Base-by-base conservation (phyloP, 2,888 invertebrate species). In the Lithophane leautieri region DNA sequence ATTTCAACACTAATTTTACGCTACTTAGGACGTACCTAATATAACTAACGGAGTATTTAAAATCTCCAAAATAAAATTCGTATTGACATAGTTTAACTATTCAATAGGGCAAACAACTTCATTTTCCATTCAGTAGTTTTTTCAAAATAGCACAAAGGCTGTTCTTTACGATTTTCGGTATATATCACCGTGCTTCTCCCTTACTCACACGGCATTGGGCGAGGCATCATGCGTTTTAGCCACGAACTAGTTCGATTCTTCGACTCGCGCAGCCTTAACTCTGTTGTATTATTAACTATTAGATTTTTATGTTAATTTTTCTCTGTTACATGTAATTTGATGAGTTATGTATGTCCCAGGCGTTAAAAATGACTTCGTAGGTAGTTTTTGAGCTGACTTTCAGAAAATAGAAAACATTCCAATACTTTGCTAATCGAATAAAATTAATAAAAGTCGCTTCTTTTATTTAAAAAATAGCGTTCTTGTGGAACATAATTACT, bases 301-400 rank as follows among this genome's bases (percentile, higher is more conserved):
- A 61, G 52, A 78, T 62, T 61, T 76, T 77, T 76, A 76, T 78
- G 34, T 78, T 76, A n/a, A 78, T 70, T 76, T 70, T 76, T 76
- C 70, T 78, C 25, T 76, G 28, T 78, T 70, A 77, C 34, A 16
- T 69, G 69, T 76, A 52, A 44, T 71, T 69, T 60, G 50, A 52
- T 52, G 12, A 44, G 68, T 60, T 77, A 76, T 76, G n/a, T 44
- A 61, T 78, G n/a, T 61, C 14, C 61, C 78, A n/a, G n/a, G 52
- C 8, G 52, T 61, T 47, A 69, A 11, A 28, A 44, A 77, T 61
- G 0, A 61, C 47, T 76, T 34, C 9, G 0, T 14, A 52, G 9
- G 16, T 25, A 34, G 50, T 68, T 28, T 60, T 42, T 76, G 52
- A 61, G 28, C 68, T 69, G 60, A 69, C 25, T 65, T 75, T 47